Base-by-base conservation (phyloP, 2,797 vertebrate species). In the Tokudaia muenninki region DNA sequence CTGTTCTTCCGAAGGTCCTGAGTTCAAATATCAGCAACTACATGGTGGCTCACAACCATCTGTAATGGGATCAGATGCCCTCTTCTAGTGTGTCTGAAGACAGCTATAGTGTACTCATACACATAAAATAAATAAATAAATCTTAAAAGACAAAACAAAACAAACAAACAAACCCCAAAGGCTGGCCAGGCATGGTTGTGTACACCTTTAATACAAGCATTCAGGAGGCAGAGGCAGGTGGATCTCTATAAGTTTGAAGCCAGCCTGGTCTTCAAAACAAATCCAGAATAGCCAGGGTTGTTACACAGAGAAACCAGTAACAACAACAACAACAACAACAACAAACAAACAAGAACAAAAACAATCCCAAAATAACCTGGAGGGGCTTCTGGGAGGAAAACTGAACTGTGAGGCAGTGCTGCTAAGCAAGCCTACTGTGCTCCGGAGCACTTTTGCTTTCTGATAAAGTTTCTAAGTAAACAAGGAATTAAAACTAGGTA, bases 381-480 rank as follows among this genome's bases (percentile, higher is more conserved):
- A 87, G 59, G 31, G 61, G 31, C n/a, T 81, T 91, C 75, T 65
- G 31, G 63, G 44, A 67, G 12, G 41, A 24, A 93, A 88, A 37
- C 57, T 61, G n/a, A 87, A 47, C 12, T 87, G n/a, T 82, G 50
- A 34, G 37, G n/a, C 77, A 59, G n/a, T 14, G 72, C 37, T 82
- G 61, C 78, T 87, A 44, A 63, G 44, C 3, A 52, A 63, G 52
- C 14, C 93, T 50, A 82, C 52, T 61, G 17, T 72, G 67, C 37
- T 84, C n/a, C 94, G 74, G 29, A 91, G 50, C 26, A 10, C 44
- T 79, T 87, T 61, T 87, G 34, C 52, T 83, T 91, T 91, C 81
- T 93, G 78, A 74, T 87, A 95, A 92, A 70, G 63, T n/a, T 95
- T 95, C n/a, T 70, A 96, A 88, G 91, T 87, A 93, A 95, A 37